Evolutionary conservation across 2,888 invertebrate species (phyloP).

Genomic region (Allophyes oxyacanthae): DNA sequence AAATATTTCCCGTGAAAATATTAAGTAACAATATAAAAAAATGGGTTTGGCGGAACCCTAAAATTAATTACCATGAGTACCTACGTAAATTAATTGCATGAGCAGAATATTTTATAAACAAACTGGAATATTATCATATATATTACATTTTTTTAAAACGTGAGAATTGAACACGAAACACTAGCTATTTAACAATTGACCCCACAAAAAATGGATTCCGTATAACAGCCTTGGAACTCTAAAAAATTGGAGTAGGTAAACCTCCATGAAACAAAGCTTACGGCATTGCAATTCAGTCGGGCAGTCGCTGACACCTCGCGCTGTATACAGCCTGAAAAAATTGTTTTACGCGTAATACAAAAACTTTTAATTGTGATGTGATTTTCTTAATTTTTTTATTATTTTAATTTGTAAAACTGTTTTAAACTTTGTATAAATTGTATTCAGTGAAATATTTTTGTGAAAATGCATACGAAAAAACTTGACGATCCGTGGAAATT

Average conservation of each 20-base stretch:
- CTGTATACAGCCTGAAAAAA: constrained; percentile 73
- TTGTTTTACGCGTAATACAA: constrained; percentile 7
- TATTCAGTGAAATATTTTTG: constrained; percentile 19
- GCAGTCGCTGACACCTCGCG: constrained; percentile 67
- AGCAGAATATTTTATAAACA: constrained; percentile 11
- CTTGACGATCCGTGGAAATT: constrained; percentile 80
- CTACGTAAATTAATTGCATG: background rate
- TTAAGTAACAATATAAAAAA: too few species aligned
- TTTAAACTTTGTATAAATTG: background rate
- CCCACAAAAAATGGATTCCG: constrained; percentile 67
- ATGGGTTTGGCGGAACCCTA: too few species aligned
- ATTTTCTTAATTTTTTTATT: constrained; percentile 1
- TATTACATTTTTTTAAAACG: constrained; percentile 6
- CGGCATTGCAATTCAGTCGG: constrained; percentile 63
- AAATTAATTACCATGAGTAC: constrained; percentile 4
- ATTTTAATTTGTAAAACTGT: background rate
- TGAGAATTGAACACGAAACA: constrained; percentile 25
- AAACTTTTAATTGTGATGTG: background rate
- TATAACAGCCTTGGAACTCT: constrained; percentile 71
- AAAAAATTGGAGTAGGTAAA: constrained; percentile 81
- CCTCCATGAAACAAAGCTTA: constrained; percentile 78
- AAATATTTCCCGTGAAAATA: too few species aligned
- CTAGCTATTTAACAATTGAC: constrained; percentile 61
- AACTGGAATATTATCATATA: constrained; percentile 3
- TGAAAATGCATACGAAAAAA: constrained; percentile 67